Evolutionary conservation across 2,113 vertebrate genomes (phyloP).

Genomic region (Myrmophylax atrothorax): DNA sequence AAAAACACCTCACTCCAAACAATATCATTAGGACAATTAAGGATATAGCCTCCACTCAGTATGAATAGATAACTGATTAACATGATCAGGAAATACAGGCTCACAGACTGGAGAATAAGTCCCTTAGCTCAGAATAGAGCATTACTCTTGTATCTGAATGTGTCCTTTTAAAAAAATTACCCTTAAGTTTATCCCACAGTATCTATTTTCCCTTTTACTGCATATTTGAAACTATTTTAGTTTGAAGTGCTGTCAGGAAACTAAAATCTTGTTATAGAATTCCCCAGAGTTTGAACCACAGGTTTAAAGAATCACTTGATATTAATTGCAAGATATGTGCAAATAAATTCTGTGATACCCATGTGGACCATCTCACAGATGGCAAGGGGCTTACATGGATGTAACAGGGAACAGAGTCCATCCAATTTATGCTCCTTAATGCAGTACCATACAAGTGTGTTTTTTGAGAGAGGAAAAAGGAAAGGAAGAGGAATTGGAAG

Average conservation of each 20-base stretch:
- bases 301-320: conserved; percentile 45
- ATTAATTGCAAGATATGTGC: conserved; percentile 54
- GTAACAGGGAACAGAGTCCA: background rate
- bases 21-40: conserved; percentile 1
- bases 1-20: background rate
- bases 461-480: background rate
- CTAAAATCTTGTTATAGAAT: conserved; percentile 50
- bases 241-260: conserved; percentile 35
- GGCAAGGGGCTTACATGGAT: background rate
- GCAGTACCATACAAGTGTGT: background rate
- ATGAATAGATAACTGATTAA: conserved; percentile 19
- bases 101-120: conserved; percentile 7
- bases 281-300: conserved; percentile 12
- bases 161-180: conserved; percentile 54
- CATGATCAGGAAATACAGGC: background rate
- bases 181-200: conserved; percentile 57
- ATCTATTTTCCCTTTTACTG: conserved; percentile 50
- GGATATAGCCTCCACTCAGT: background rate
- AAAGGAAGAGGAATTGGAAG: background rate
- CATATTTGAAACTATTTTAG: conserved; percentile 38
- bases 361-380: background rate
- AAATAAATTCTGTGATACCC: conserved; percentile 1
- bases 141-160: conserved; percentile 34
- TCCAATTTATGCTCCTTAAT: background rate
- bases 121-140: conserved; percentile 14